Evolutionary conservation across 1,140 invertebrate genomes (phyloP), one percentile per base, ranked within the genome.

Genomic region (Calephelis nemesis): DNA sequence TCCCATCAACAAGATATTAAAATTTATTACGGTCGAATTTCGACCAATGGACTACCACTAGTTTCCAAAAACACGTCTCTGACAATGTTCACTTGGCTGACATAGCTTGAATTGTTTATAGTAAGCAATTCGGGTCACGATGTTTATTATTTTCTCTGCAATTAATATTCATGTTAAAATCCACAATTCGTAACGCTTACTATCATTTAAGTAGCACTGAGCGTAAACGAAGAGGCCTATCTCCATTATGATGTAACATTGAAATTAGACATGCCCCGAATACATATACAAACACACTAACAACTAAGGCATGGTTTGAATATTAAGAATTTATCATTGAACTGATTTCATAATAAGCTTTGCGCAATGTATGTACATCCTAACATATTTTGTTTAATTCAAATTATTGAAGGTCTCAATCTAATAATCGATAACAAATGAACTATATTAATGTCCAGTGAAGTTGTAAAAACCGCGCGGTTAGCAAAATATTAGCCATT

Each of bases 251-350:
- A 79, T 78, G 72, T 79, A 75, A 76, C 67, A 54, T 13, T 71
- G 63, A 58, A 71, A 73, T 40, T 65, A 48, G 62, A 78, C 73
- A 68, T 70, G 70, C 42, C 73, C 74, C 73, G 79, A 81, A 83
- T 79, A 76, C 72, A 73, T 73, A 81, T 39, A 58, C 52, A 58
- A 58, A 58, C 9, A 39, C 30, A 58, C 52, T 58, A 19, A 62
- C 67, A 63, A 47, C 9, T 63, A 42, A 49, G 65, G 64, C 73
- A 78, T 72, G 76, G 70, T 64, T 49, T 65, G 74, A 81, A 78
- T 78, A 49, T 10, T 63, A 74, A 73, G 62, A 75, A 65, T 71
- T 70, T 47, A 68, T 60, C 42, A 71, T 60, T 72, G 39, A 54
- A 66, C 62, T n/a, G 11, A 65, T 79, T 74, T 74, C 69, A 65